A percentile compares a stretch with the other conserved stretches of the same genome.
phyloP scores from a whole-genome alignment of 2,797 vertebrate species.

The Anniella stebbinsi region DNA sequence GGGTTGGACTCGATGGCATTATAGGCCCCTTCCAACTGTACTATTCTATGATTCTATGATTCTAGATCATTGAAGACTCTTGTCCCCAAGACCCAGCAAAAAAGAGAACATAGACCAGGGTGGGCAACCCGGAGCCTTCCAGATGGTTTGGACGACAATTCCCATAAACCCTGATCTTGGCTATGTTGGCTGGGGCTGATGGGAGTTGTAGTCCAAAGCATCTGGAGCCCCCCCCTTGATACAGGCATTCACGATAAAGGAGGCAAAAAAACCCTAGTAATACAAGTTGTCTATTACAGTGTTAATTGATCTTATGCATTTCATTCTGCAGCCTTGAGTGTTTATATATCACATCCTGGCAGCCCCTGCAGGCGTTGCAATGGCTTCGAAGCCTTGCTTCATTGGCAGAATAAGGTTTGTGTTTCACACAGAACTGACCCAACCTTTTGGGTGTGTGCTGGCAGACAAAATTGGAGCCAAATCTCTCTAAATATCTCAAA shows the following conservation, averaged over 20 bases:
- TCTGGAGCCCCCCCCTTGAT: background rate
- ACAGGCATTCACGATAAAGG: background rate
- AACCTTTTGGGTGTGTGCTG: slow-evolving; percentile 37
- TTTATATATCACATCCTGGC: slow-evolving; percentile 34
- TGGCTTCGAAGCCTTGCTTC: background rate
- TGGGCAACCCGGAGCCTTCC: no score
- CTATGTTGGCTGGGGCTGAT: no score
- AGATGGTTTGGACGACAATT: no score
- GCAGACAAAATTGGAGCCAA: slow-evolving; percentile 13
- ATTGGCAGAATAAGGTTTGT: slow-evolving; percentile 42
- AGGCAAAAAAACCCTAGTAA: slow-evolving; percentile 14
- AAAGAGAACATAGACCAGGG: background rate
- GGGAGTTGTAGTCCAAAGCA: background rate
- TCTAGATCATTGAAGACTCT: background rate
- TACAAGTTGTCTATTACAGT: background rate
- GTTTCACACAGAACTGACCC: slow-evolving; percentile 37
- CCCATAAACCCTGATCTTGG: no score
- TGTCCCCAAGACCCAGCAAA: background rate
- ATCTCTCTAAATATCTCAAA: slow-evolving; percentile 30
- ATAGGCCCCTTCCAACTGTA: no score
- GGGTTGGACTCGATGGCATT: no score
- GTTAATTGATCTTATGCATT: background rate
- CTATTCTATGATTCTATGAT: no score
- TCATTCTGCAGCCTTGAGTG: slow-evolving; percentile 30
- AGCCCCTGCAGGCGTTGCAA: slow-evolving; percentile 29